phyloP scores from a whole-genome alignment of 2,113 vertebrate genomes.

The Trichechus manatus region DNA sequence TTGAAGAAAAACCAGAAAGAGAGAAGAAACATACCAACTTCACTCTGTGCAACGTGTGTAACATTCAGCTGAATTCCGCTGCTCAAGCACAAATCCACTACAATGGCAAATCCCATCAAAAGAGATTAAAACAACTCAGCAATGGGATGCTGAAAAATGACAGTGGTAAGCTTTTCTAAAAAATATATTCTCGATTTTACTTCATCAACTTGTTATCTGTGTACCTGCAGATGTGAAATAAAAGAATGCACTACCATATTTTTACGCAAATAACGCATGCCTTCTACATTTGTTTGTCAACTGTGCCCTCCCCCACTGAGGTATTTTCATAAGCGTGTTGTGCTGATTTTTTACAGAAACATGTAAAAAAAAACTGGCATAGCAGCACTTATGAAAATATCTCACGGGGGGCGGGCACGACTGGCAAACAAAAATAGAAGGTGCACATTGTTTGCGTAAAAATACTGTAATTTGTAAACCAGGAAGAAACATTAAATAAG shows the following conservation, averaged over 20 bases:
- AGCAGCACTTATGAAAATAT: no score
- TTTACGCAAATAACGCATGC: no score
- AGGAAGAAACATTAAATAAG: background rate
- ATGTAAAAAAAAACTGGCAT: no score
- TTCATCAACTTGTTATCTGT: background rate
- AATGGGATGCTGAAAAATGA: conserved; percentile 84
- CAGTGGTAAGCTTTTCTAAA: conserved; percentile 83
- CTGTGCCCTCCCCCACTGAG: no score
- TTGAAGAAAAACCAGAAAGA: conserved; percentile 86
- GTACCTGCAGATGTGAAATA: conserved; percentile 14
- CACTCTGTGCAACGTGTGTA: conserved; percentile 90
- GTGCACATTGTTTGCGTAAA: no score
- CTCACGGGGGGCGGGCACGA: no score
- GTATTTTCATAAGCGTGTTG: no score
- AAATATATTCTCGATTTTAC: background rate
- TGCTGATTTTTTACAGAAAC: no score
- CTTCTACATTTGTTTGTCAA: no score
- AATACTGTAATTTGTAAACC: background rate
- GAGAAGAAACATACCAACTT: conserved; percentile 88
- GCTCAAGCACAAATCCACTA: conserved; percentile 91
- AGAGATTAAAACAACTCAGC: conserved; percentile 89
- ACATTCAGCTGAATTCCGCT: conserved; percentile 90
- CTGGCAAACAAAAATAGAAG: no score
- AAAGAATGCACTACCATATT: background rate
- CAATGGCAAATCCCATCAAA: conserved; percentile 91